Conservation (phyloP, 1,140 invertebrate species). For the Bilobella aurantiaca region DNA sequence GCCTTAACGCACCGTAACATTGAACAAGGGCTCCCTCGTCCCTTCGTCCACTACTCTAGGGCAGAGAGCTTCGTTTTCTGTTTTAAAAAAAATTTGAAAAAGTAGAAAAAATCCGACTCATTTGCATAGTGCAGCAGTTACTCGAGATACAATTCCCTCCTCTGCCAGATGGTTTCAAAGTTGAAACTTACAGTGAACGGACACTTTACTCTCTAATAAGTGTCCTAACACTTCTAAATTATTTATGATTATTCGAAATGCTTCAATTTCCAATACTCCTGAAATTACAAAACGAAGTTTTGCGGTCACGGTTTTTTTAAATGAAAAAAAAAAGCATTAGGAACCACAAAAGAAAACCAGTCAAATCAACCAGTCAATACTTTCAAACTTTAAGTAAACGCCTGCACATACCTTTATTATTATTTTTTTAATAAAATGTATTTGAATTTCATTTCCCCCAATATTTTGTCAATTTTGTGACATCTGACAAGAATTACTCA, state of each 20-base stretch:
- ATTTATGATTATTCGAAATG: neutral
- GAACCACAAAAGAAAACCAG: too few relatives aligned
- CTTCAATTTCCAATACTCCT: neutral
- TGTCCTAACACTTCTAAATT: neutral
- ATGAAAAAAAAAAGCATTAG: too few relatives aligned
- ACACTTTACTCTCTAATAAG: neutral
- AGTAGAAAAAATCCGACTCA: neutral
- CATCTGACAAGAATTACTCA: neutral
- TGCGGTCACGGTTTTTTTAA: neutral
- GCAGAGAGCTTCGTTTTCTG: too few relatives aligned
- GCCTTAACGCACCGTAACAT: constrained; percentile 4
- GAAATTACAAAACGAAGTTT: neutral
- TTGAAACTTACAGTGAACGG: neutral
- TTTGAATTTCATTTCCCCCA: neutral
- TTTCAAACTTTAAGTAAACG: too few relatives aligned
- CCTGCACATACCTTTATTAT: neutral
- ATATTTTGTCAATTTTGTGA: neutral
- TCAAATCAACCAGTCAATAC: too few relatives aligned
- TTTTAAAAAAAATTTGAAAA: constrained; percentile 1
- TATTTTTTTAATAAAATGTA: neutral
- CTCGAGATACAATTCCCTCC: too few relatives aligned
- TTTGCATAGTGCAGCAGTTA: constrained; percentile 3
- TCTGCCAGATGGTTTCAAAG: too few relatives aligned
- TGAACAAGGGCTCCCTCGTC: too few relatives aligned
- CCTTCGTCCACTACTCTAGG: too few relatives aligned